These are phyloP conservation scores for Achlya flavicornis DNA, from an alignment of 2,888 invertebrate species.

Conservation along the genomic window DNA sequence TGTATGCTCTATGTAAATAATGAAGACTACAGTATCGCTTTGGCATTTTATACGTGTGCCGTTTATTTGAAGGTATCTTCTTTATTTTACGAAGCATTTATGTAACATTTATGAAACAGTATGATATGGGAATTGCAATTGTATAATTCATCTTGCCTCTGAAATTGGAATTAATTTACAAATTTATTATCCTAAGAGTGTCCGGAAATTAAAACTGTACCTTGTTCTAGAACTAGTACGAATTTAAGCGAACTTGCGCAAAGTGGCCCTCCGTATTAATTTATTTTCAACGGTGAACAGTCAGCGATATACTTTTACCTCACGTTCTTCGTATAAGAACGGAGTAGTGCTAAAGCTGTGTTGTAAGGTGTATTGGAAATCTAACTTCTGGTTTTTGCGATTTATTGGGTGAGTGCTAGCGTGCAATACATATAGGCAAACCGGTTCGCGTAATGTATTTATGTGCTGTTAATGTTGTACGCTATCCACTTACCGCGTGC, in stretches of 20 bases:
- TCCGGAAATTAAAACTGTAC: constrained; percentile 4
- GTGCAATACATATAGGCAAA: background rate
- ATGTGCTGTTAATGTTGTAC: background rate
- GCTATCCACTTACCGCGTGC: background rate
- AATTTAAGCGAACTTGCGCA: background rate
- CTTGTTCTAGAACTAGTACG: background rate
- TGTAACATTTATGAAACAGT: no score
- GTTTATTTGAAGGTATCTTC: background rate
- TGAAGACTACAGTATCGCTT: constrained; percentile 2
- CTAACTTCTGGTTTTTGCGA: background rate
- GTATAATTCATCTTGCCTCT: background rate
- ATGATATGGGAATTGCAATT: background rate
- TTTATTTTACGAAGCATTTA: background rate
- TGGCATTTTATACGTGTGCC: background rate
- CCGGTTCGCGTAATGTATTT: background rate
- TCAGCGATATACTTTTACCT: background rate
- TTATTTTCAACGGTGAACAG: constrained; percentile 3
- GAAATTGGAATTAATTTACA: constrained; percentile 3
- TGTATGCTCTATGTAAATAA: background rate
- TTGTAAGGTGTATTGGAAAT: background rate
- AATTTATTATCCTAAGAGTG: background rate
- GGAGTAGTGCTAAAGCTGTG: background rate
- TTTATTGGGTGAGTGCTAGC: constrained; percentile 1
- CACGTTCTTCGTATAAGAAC: background rate
- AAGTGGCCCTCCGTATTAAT: background rate